phyloP scores from a whole-genome alignment of 2,797 vertebrate species.

The Enteromius anoplus region DNA sequence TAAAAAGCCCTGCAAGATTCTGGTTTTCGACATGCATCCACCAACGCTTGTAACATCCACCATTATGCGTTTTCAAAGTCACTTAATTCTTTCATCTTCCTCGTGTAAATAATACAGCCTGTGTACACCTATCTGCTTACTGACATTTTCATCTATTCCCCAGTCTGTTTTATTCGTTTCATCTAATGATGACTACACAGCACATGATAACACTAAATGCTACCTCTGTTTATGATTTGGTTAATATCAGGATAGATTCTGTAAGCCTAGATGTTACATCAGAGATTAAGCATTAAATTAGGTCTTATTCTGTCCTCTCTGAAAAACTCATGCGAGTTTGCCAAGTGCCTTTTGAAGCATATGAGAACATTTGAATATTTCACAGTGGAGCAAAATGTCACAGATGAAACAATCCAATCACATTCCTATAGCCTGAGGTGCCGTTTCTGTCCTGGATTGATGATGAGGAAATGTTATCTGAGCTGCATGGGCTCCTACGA shows the following conservation, averaged over 20 bases:
- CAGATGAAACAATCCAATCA: constrained; percentile 40
- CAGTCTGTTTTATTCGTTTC: neutral
- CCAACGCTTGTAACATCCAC: neutral
- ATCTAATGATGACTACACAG: neutral
- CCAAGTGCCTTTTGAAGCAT: constrained; percentile 3
- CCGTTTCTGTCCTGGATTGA: constrained; percentile 23
- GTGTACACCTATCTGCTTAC: neutral
- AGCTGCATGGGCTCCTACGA: neutral
- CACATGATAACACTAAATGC: neutral
- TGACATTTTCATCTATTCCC: neutral
- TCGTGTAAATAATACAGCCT: neutral
- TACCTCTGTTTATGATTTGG: neutral
- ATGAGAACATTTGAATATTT: constrained; percentile 30
- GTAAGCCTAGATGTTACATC: neutral
- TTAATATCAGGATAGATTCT: neutral
- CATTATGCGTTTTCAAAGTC: neutral
- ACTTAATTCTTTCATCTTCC: neutral
- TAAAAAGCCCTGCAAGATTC: neutral
- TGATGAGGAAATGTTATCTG: constrained; percentile 21
- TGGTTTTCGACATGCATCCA: neutral
- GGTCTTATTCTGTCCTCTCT: neutral
- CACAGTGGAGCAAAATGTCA: constrained; percentile 43
- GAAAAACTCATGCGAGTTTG: neutral
- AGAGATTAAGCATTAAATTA: neutral
- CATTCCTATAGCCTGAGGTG: constrained; percentile 15